A percentile compares a stretch with the other conserved stretches of the same genome.
Evolutionary conservation across 2,797 vertebrate genomes (phyloP).

Genomic region (Heterohyrax brucei): DNA sequence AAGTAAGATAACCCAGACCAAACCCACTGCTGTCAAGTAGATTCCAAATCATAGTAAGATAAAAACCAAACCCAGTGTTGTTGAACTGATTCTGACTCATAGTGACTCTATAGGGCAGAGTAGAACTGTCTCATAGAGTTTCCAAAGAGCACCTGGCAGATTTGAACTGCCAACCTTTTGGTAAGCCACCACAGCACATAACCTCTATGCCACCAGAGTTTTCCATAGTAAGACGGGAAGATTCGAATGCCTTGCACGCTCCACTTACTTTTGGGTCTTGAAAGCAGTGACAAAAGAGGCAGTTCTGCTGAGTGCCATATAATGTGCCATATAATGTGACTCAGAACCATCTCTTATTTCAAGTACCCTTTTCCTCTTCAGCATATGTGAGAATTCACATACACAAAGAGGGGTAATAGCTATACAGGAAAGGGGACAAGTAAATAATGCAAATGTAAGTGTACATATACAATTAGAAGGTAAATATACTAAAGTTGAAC

Average conservation of each 20-base stretch:
- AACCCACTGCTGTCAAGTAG: too few species aligned
- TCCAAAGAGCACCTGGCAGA: too few species aligned
- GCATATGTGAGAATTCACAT: background rate
- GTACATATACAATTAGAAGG: background rate
- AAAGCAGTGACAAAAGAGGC: background rate
- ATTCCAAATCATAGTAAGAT: too few species aligned
- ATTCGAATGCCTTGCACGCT: background rate
- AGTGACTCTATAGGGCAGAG: too few species aligned
- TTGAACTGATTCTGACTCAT: too few species aligned
- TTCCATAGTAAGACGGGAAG: background rate
- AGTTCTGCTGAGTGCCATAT: background rate
- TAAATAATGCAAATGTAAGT: background rate
- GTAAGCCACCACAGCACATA: too few species aligned
- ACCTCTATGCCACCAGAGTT: too few species aligned
- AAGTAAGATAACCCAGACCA: background rate
- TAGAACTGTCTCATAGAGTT: too few species aligned
- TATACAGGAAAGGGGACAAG: background rate
- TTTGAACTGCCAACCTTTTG: too few species aligned
- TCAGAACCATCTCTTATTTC: background rate
- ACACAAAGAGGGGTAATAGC: background rate
- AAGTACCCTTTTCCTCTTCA: background rate
- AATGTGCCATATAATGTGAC: too few species aligned
- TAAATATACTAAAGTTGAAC: background rate
- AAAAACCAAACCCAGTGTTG: too few species aligned
- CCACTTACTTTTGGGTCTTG: background rate